These are phyloP conservation scores for Agriotes lineatus DNA, from an alignment of 2,888 invertebrate genomes.

Conservation along the genomic window DNA sequence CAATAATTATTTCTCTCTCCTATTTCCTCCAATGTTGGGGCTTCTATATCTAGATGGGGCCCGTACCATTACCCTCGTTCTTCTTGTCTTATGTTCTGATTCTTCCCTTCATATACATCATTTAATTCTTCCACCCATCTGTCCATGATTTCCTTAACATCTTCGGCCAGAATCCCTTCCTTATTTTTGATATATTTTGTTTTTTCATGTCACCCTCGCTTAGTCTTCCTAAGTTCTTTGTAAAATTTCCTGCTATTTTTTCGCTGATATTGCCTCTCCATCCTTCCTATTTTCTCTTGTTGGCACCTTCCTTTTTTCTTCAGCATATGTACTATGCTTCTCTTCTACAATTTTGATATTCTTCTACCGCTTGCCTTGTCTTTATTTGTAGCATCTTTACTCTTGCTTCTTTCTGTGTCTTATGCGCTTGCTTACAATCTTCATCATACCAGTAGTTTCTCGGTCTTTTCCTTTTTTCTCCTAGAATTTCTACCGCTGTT, in stretches of 20 bases:
- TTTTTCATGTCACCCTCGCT: neutral
- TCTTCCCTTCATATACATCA: no score
- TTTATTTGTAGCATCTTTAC: neutral
- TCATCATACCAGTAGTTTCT: neutral
- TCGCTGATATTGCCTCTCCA: neutral
- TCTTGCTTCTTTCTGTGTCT: neutral
- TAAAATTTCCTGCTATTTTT: neutral
- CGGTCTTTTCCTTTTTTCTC: neutral
- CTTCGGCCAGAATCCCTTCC: neutral
- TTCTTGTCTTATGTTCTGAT: no score
- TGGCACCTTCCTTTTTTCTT: neutral
- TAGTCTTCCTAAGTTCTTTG: neutral
- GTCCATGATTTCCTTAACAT: neutral
- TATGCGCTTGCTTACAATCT: conserved; percentile 1
- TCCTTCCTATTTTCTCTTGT: neutral
- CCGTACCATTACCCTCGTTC: no score
- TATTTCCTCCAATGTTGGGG: no score
- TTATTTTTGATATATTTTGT: neutral
- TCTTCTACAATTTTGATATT: neutral
- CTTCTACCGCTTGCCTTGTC: neutral
- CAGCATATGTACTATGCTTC: neutral
- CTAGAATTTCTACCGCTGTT: neutral
- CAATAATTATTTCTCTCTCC: neutral
- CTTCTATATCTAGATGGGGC: no score
- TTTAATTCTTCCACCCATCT: neutral